These are phyloP conservation scores for Leptinotarsa tumamoca DNA, from an alignment of 2,888 invertebrate species.

Conservation along the genomic window DNA sequence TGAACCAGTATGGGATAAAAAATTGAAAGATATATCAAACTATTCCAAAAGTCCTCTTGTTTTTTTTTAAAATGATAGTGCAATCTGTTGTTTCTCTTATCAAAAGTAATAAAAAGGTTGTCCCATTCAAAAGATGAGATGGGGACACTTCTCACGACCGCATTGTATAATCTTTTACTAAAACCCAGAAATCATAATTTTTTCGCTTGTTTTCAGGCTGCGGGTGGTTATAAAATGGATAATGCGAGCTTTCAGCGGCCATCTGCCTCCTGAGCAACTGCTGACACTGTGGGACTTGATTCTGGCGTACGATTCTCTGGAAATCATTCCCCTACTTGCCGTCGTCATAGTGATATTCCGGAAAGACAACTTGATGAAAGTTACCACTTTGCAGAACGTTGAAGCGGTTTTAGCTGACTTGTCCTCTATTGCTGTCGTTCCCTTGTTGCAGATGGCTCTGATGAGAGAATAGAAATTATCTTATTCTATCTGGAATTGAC, in stretches of 20 bases:
- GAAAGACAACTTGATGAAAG: conserved; percentile 84
- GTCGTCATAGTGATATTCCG: conserved; percentile 87
- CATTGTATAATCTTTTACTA: too few species aligned
- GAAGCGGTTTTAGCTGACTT: conserved; percentile 90
- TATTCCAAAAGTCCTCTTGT: too few species aligned
- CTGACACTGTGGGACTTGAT: conserved; percentile 93
- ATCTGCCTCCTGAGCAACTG: conserved; percentile 91
- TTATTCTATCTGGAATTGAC: not conserved
- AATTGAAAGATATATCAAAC: too few species aligned
- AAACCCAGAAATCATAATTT: too few species aligned
- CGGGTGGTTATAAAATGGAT: conserved; percentile 96
- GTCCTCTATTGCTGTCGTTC: conserved; percentile 87
- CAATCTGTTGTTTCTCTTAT: too few species aligned
- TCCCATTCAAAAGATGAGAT: too few species aligned
- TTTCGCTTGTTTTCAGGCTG: conserved; percentile 70
- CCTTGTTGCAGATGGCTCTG: conserved; percentile 83
- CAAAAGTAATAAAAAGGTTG: too few species aligned
- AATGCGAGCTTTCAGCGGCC: conserved; percentile 96
- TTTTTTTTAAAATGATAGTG: too few species aligned
- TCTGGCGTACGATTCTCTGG: conserved; percentile 91
- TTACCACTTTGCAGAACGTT: conserved; percentile 80
- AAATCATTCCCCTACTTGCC: conserved; percentile 88
- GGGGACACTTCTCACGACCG: too few species aligned
- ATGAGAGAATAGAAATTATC: conserved; percentile 70
- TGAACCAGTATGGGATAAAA: too few species aligned